Base-by-base conservation (phyloP, 2,888 invertebrate species). In the Aphodius granarius region DNA sequence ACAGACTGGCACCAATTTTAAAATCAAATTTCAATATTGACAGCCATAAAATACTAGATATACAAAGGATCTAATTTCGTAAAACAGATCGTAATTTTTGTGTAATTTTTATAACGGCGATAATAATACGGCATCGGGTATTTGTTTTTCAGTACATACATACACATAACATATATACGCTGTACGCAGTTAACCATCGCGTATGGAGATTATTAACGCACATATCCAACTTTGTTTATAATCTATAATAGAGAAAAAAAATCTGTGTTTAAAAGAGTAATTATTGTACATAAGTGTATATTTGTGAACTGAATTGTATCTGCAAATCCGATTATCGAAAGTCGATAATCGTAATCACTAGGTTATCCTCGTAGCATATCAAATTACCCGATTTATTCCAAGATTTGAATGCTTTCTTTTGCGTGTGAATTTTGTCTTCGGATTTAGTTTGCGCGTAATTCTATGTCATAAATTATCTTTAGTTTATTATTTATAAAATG, bases 1-100 rank as follows among this genome's bases (percentile, higher is more conserved):
- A 84, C 85, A 85, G 86, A 86, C 86, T 86, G 86, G 85, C 85
- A 85, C 85, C 81, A 82, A 79, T 79, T 78, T 80, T 80, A 82
- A 78, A 81, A 79, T 79, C 81, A 81, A 80, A 80, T 82, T 79
- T 79, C 43, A 43, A 77, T 74, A 78, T 76, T 76, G 22, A 79
- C 78, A 78, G 80, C 82, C 80, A 80, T 80, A 79, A 73, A 70
- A 18, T 66, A 66, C 64, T 63, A 75, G 20, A 68, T 20, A 68
- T 65, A 65, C 65, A 19, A 65, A 65, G 19, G 13, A 43, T 43
- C 43, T 43, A 43, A 43, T 43, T 43, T 43, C 43, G 43, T 43
- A 43, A 43, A 43, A 13, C 43, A 43, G 43, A 43, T 9, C 6
- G 43, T 43, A 43, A 43, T n/a, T n/a, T n/a, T n/a, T 13, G 43